Percentiles rank a stretch among this genome's conserved stretches.
phyloP scores from a whole-genome alignment of 2,888 invertebrate species.

The Eupeodes luniger region DNA sequence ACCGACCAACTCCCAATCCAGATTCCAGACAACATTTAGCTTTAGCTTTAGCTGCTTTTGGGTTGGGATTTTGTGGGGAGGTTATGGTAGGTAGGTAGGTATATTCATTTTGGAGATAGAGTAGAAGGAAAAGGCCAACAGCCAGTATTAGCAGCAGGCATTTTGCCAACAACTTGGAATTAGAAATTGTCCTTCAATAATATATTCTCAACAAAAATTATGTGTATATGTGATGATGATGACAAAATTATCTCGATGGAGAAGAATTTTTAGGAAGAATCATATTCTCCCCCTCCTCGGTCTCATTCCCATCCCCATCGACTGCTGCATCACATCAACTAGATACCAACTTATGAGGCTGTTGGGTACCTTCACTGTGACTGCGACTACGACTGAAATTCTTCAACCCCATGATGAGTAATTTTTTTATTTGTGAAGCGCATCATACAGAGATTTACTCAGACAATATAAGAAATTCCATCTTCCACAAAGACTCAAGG shows the following conservation, averaged over 20 bases:
- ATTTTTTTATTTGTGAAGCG: conserved; percentile 15
- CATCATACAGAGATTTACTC: conserved; percentile 22
- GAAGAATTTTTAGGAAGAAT: background rate
- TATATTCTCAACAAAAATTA: conserved; percentile 5
- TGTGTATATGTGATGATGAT: conserved; percentile 8
- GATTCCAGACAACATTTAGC: conserved; percentile 47
- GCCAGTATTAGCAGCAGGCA: background rate
- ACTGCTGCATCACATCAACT: background rate
- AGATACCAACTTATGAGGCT: background rate
- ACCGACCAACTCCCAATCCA: conserved; percentile 47
- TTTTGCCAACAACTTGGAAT: conserved; percentile 7
- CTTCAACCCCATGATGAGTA: conserved; percentile 49
- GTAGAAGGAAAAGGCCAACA: background rate
- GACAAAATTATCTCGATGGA: background rate
- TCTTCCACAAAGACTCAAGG: conserved; percentile 57
- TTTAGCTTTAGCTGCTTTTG: background rate
- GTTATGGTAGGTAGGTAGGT: background rate
- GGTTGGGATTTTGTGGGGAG: background rate
- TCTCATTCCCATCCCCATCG: no score
- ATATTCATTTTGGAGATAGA: background rate
- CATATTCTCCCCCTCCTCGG: no score
- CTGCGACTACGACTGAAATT: background rate
- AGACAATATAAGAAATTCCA: conserved; percentile 51
- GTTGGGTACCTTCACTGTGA: no score
- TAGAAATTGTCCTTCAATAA: conserved; percentile 24